These are phyloP conservation scores for Tetanocera ferruginea DNA, from an alignment of 2,888 invertebrate genomes.

Conservation along the genomic window DNA sequence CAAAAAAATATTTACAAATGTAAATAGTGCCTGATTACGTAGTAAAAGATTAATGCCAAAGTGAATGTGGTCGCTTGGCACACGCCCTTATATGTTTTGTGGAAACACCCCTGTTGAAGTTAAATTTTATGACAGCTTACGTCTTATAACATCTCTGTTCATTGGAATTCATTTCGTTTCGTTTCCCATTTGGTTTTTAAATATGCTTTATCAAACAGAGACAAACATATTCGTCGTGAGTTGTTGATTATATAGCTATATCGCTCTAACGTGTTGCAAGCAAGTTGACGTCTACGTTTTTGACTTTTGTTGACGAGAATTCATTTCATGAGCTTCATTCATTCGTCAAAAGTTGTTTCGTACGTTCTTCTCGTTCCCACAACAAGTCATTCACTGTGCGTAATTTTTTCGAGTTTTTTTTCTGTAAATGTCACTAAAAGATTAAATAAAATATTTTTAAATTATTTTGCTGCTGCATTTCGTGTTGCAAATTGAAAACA, in stretches of 20 bases:
- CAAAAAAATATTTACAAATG: too few relatives aligned
- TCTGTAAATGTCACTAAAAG: conserved; percentile 6
- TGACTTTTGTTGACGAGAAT: background rate
- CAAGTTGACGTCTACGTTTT: background rate
- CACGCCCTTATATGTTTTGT: too few relatives aligned
- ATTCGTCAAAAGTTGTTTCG: conserved; percentile 21
- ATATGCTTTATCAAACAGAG: too few relatives aligned
- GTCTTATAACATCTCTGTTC: background rate
- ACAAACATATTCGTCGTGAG: too few relatives aligned
- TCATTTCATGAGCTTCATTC: background rate
- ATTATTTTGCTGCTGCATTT: background rate
- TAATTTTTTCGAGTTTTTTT: conserved; percentile 29
- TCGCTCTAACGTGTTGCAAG: background rate
- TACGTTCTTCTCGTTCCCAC: conserved; percentile 13
- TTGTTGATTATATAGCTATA: background rate
- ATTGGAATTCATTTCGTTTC: background rate
- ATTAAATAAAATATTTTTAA: conserved; percentile 11
- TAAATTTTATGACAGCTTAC: too few relatives aligned
- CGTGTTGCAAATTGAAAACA: background rate
- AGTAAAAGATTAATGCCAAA: too few relatives aligned
- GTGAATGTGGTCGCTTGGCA: too few relatives aligned
- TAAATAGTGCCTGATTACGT: too few relatives aligned
- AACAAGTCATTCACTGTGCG: conserved; percentile 14
- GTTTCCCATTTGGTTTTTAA: background rate
- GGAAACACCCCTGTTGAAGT: too few relatives aligned